phyloP scores from a whole-genome alignment of 1,140 invertebrate genomes.

The Helicoverpa zea region DNA sequence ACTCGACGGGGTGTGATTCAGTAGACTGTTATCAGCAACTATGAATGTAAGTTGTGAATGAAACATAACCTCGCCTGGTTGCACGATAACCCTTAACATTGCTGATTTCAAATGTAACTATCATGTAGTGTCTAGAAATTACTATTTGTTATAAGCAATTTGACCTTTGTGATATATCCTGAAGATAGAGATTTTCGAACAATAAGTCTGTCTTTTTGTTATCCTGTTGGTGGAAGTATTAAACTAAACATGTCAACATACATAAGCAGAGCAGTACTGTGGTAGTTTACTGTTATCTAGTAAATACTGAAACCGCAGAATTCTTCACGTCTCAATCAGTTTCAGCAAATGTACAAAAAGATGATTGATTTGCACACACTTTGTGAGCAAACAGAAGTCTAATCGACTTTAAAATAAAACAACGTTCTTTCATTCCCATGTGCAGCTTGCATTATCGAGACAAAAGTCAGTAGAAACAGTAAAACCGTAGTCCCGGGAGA shows the following conservation, averaged over 20 bases:
- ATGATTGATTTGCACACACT: too few species aligned
- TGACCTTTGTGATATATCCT: not conserved
- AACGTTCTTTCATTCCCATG: not conserved
- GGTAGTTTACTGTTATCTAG: too few species aligned
- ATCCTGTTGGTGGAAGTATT: too few species aligned
- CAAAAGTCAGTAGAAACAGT: not conserved
- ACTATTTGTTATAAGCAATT: not conserved
- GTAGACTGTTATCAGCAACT: constrained; percentile 2
- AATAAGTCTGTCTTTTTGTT: not conserved
- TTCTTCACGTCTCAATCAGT: too few species aligned
- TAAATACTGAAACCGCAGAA: too few species aligned
- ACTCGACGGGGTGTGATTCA: constrained; percentile 4
- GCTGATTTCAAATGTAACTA: constrained; percentile 21
- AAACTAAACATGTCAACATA: too few species aligned
- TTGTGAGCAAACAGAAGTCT: not conserved
- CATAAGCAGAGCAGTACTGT: too few species aligned
- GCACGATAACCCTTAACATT: not conserved
- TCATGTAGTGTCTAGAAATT: constrained; percentile 14
- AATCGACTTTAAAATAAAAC: not conserved
- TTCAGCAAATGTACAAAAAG: too few species aligned
- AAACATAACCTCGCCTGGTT: constrained; percentile 16
- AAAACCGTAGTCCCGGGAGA: not conserved
- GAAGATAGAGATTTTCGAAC: not conserved
- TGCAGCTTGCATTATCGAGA: not conserved
- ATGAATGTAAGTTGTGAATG: constrained; percentile 34